Percentiles rank a stretch among this genome's conserved stretches.
These are phyloP conservation scores for Achatina immaculata DNA, from an alignment of 1,140 invertebrate species.

Conservation along the genomic window DNA sequence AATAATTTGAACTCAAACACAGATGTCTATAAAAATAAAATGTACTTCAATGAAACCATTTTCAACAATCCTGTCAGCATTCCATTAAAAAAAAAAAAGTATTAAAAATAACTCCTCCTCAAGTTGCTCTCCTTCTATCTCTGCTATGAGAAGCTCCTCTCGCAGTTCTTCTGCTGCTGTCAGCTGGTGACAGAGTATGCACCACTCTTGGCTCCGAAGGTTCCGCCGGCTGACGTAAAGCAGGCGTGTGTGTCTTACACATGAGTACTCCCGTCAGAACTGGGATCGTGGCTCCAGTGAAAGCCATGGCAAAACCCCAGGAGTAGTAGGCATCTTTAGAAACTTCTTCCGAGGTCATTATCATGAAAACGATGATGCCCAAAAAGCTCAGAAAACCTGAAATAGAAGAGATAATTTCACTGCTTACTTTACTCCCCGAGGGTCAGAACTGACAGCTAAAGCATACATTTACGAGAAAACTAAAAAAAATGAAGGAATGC, in stretches of 20 bases:
- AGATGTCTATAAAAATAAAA: not conserved
- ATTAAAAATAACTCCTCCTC: not conserved
- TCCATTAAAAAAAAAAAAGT: not conserved
- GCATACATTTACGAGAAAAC: too few species aligned
- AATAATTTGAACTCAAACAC: too few species aligned
- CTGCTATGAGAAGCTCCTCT: not conserved
- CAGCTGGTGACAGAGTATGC: constrained; percentile 13
- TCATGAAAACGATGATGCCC: constrained; percentile 34
- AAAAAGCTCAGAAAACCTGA: constrained; percentile 35
- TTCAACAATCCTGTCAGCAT: not conserved
- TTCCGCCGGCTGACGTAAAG: not conserved
- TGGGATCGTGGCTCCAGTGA: constrained; percentile 31
- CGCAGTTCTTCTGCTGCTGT: not conserved
- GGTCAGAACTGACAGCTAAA: too few species aligned
- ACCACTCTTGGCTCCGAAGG: constrained; percentile 22
- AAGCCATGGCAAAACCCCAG: constrained; percentile 38
- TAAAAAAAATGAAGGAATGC: too few species aligned
- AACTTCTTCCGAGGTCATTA: constrained; percentile 32
- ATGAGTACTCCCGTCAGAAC: constrained; percentile 32
- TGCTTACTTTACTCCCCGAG: too few species aligned
- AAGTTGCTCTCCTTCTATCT: not conserved
- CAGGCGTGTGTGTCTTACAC: constrained; percentile 30
- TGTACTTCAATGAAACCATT: not conserved
- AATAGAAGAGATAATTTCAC: not conserved
- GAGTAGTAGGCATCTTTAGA: constrained; percentile 28